A percentile compares a stretch with the other conserved stretches of the same genome.
phyloP scores from a whole-genome alignment of 2,113 vertebrate species.

The Leucoraja erinaceus region DNA sequence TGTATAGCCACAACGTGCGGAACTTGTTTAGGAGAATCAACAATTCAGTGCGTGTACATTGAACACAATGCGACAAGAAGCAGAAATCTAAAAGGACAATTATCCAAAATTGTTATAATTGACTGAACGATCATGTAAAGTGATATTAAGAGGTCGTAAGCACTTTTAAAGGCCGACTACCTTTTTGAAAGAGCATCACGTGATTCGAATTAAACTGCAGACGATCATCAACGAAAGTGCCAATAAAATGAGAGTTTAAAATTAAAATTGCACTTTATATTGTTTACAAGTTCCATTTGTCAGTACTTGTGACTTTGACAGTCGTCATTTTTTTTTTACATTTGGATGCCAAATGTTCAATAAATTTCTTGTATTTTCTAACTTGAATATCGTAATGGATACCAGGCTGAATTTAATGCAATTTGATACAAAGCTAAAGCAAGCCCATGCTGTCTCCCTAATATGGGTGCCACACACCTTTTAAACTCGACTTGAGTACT shows the following conservation, averaged over 20 bases:
- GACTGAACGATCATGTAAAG: background rate
- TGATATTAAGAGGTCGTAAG: background rate
- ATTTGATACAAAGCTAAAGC: background rate
- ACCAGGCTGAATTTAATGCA: background rate
- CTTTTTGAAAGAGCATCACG: background rate
- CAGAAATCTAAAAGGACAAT: background rate
- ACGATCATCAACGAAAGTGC: background rate
- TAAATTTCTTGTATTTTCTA: background rate
- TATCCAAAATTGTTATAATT: background rate
- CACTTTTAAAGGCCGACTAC: background rate
- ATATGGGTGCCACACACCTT: background rate
- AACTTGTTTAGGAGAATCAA: background rate
- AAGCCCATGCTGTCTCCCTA: background rate
- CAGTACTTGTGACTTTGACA: background rate
- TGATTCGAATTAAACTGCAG: background rate
- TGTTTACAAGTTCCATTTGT: background rate
- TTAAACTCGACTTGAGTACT: background rate
- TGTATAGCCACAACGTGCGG: background rate
- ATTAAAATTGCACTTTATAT: background rate
- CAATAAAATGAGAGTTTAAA: background rate
- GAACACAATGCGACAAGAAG: background rate
- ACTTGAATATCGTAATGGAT: background rate
- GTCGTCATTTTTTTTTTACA: background rate
- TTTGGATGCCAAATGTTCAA: background rate
- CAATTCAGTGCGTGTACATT: background rate